These are phyloP conservation scores for Megaleporinus macrocephalus DNA, from an alignment of 2,113 vertebrate genomes.

Conservation along the genomic window DNA sequence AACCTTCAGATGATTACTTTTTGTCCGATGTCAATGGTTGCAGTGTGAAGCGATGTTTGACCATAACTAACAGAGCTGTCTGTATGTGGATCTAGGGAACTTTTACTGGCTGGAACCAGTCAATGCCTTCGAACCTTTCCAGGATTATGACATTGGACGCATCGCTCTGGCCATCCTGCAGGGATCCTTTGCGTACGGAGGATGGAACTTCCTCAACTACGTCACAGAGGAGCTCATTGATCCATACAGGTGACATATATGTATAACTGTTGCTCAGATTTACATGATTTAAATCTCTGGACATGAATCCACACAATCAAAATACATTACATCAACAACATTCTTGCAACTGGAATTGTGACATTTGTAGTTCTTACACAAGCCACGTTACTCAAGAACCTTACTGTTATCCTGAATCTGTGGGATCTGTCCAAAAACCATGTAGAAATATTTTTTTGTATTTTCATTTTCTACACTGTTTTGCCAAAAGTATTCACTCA, in stretches of 20 bases:
- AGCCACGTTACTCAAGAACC: too few species aligned
- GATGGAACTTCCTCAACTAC: conserved; percentile 89
- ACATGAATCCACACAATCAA: too few species aligned
- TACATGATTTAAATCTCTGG: too few species aligned
- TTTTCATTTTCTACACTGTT: too few species aligned
- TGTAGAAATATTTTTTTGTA: too few species aligned
- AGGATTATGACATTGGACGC: conserved; percentile 75
- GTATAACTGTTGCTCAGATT: background rate
- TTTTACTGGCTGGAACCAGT: conserved; percentile 84
- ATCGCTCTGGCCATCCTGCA: conserved; percentile 84
- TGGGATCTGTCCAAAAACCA: too few species aligned
- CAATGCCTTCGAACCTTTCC: conserved; percentile 80
- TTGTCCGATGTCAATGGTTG: too few species aligned
- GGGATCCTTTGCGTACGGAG: conserved; percentile 86
- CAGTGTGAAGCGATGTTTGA: background rate
- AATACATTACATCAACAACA: too few species aligned
- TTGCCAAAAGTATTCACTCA: too few species aligned
- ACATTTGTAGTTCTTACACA: too few species aligned
- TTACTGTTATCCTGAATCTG: too few species aligned
- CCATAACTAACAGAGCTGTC: background rate
- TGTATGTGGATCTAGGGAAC: conserved; percentile 70
- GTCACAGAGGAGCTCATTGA: conserved; percentile 86
- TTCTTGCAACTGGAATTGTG: too few species aligned
- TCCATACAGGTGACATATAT: conserved; percentile 76
- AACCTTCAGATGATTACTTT: background rate